phyloP scores from a whole-genome alignment of 64 coral and sea anemone genomes.

The Anthopleura sola region DNA sequence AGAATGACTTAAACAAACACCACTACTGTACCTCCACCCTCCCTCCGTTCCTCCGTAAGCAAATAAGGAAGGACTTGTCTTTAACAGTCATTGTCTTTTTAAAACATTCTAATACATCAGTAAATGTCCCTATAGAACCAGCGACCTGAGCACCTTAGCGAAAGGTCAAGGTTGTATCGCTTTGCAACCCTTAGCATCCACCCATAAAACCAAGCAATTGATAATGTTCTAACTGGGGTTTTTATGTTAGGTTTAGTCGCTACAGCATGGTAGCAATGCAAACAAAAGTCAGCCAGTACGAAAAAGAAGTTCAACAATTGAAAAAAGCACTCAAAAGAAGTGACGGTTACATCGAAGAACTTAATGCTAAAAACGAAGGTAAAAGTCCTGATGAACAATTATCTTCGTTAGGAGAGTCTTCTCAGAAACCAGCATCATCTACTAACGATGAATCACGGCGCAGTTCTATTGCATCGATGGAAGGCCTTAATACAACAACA shows the following conservation, averaged over 20 bases:
- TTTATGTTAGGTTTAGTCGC: slow-evolving; percentile 65
- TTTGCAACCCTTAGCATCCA: too few species aligned
- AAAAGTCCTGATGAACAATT: not conserved
- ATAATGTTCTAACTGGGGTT: not conserved
- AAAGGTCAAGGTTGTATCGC: too few species aligned
- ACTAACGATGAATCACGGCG: slow-evolving; percentile 1
- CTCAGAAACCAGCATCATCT: not conserved
- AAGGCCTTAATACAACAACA: not conserved
- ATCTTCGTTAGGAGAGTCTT: not conserved
- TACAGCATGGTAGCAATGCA: slow-evolving; percentile 86
- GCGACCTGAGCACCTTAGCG: too few species aligned
- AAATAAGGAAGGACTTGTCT: too few species aligned
- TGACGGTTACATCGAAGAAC: slow-evolving; percentile 84
- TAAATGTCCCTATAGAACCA: too few species aligned
- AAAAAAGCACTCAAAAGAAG: slow-evolving; percentile 78
- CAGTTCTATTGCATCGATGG: slow-evolving; percentile 15
- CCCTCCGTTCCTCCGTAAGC: too few species aligned
- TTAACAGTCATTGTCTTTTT: too few species aligned
- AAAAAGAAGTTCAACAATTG: slow-evolving; percentile 87
- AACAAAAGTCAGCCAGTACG: slow-evolving; percentile 89
- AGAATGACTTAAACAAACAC: too few species aligned
- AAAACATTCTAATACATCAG: too few species aligned
- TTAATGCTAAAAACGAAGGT: slow-evolving; percentile 46
- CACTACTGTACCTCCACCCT: too few species aligned
- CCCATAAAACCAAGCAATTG: too few species aligned